Evolutionary conservation across 2,888 invertebrate genomes (phyloP), one percentile per base, ranked within the genome.

Genomic region (Matsumyia berberina): DNA sequence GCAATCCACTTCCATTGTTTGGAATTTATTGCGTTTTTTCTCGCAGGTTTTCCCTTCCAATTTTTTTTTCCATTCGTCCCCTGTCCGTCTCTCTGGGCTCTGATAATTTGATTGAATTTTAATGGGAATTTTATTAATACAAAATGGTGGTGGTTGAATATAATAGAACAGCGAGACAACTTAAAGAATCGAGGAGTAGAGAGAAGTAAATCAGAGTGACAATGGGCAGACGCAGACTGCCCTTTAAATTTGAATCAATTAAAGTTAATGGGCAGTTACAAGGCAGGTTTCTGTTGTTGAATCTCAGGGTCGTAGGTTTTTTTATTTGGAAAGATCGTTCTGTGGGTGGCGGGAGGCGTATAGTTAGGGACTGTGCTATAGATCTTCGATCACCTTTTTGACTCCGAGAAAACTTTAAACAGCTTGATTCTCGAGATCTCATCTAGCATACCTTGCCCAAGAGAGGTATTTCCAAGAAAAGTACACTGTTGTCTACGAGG

Each of bases 21-120:
- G 46, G 46, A 62, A 70, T 57, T 46, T 77, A 69, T 69, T 70
- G 17, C 44, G 69, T 78, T 78, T 70, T 44, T 70, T 35, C 53
- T 67, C 4, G n/a, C 17, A 53, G 39, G 39, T 67, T 67, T 55
- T 70, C 53, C 60, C 19, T 35, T 60, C n/a, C n/a, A 35, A 7
- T 49, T 39, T 17, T 31, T 33, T 29, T 55, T 31, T 31, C n/a
- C n/a, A n/a, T n/a, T n/a, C n/a, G n/a, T n/a, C n/a, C n/a, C n/a
- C n/a, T n/a, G n/a, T n/a, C n/a, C n/a, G n/a, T n/a, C n/a, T n/a
- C n/a, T n/a, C n/a, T n/a, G n/a, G n/a, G n/a, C n/a, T 19, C 31
- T 58, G 15, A 12, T 58, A 66, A 62, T 78, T 57, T 78, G 55
- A 78, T 78, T 78, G 78, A 78, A 78, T 78, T 70, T 78, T 62